These are phyloP conservation scores for Mixornis gularis DNA, from an alignment of 2,113 vertebrate species.

Conservation along the genomic window DNA sequence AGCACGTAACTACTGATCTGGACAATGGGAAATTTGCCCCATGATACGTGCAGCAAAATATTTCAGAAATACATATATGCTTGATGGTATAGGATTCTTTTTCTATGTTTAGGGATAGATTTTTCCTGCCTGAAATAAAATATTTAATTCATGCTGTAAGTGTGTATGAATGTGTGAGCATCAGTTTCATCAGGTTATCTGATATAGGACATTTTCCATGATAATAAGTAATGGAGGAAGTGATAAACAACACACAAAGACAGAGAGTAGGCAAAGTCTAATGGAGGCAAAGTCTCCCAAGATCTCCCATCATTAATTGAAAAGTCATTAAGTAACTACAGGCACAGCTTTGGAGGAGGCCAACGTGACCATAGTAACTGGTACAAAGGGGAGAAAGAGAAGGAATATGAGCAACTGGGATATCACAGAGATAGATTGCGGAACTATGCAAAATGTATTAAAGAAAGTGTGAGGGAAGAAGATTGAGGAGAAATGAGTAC, in stretches of 20 bases:
- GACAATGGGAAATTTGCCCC: neutral
- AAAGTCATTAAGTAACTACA: neutral
- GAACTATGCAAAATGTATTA: neutral
- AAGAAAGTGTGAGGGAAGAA: neutral
- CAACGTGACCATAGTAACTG: neutral
- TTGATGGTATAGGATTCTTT: neutral
- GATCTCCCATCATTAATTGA: neutral
- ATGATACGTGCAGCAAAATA: neutral
- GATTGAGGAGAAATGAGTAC: fast-evolving
- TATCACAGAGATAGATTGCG: neutral
- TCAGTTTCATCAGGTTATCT: neutral
- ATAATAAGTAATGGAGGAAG: neutral
- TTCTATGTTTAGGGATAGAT: neutral
- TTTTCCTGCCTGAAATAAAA: neutral
- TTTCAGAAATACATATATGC: neutral
- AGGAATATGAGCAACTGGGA: neutral
- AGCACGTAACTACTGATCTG: neutral
- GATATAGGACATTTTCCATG: neutral
- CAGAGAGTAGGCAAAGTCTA: neutral
- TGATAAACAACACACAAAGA: neutral
- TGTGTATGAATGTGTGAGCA: neutral
- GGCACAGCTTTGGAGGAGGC: neutral
- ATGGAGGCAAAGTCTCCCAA: neutral
- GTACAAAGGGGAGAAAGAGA: neutral
- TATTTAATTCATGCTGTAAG: neutral